Percentiles rank a stretch among this genome's conserved stretches.
Evolutionary conservation across 2,888 invertebrate genomes (phyloP).

Genomic region (Scaptomyza polygonia): DNA sequence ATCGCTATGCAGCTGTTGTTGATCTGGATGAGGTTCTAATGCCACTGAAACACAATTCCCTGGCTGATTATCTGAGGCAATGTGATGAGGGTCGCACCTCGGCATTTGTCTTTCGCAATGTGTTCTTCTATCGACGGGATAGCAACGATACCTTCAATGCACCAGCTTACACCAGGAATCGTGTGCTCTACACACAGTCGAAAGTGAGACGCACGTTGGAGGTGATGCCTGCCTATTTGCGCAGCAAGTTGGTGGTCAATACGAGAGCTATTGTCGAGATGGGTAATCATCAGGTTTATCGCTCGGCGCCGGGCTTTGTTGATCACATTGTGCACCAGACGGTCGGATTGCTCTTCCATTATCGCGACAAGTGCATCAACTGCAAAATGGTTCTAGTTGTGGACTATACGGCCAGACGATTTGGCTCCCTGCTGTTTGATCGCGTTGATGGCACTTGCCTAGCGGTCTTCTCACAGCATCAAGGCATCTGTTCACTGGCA

Average conservation of each 20-base stretch:
- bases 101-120: conserved; percentile 85
- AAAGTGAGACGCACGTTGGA: conserved; percentile 81
- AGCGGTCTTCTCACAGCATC: conserved; percentile 71
- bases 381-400: conserved; percentile 75
- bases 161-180: conserved; percentile 74
- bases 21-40: conserved; percentile 95
- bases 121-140: conserved; percentile 85
- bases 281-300: conserved; percentile 92
- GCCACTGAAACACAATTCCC: conserved; percentile 90
- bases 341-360: conserved; percentile 83
- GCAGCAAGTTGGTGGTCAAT: conserved; percentile 94
- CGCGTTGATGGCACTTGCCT: conserved; percentile 81
- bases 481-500: conserved; percentile 76
- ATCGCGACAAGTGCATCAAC: conserved; percentile 81
- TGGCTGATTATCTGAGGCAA: conserved; percentile 85
- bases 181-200: conserved; percentile 83
- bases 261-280: conserved; percentile 93
- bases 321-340: conserved; percentile 77
- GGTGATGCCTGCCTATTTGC: conserved; percentile 88
- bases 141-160: conserved; percentile 82
- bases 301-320: conserved; percentile 70
- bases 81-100: conserved; percentile 82
- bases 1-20: conserved; percentile 92
- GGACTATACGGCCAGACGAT: conserved; percentile 82
- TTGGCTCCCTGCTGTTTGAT: conserved; percentile 82